Conservation (phyloP, 1,140 invertebrate genomes). For the Camponotus floridanus region DNA sequence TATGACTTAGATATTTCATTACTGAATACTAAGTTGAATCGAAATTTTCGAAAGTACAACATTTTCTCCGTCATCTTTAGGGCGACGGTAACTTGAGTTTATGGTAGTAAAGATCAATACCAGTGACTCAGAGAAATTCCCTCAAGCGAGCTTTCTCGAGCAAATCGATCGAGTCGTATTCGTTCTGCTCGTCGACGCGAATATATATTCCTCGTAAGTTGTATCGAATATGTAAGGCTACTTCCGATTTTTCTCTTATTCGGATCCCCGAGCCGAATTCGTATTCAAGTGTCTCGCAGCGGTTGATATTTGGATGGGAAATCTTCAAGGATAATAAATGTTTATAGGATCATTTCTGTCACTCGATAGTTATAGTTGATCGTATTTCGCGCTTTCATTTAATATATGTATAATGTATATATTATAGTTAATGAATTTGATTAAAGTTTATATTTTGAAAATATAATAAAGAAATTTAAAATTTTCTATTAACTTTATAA, state of each 20-base stretch:
- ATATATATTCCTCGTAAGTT: conserved; percentile 26
- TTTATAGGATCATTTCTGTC: neutral
- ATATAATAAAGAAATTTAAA: too few relatives aligned
- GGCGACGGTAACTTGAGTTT: conserved; percentile 37
- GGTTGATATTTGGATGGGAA: neutral
- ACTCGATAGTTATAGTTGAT: neutral
- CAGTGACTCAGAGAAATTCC: conserved; percentile 49
- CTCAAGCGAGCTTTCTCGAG: conserved; percentile 25
- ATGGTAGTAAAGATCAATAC: conserved; percentile 53
- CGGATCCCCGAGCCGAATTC: neutral
- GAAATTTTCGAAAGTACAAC: conserved; percentile 47
- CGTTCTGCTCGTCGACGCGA: conserved; percentile 26
- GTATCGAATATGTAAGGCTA: conserved; percentile 1
- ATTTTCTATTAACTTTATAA: too few relatives aligned
- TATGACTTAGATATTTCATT: conserved; percentile 7
- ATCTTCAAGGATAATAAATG: neutral
- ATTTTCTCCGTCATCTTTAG: conserved; percentile 37
- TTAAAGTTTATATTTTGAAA: too few relatives aligned
- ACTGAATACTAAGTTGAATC: conserved; percentile 24
- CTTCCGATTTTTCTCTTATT: neutral
- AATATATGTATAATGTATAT: too few relatives aligned
- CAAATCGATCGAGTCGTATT: conserved; percentile 43
- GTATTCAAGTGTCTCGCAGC: neutral
- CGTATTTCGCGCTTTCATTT: neutral
- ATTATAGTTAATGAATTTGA: too few relatives aligned